Percentiles rank a stretch among this genome's conserved stretches.
Evolutionary conservation across 2,113 vertebrate species (phyloP).

Genomic region (Sylvietta virens): DNA sequence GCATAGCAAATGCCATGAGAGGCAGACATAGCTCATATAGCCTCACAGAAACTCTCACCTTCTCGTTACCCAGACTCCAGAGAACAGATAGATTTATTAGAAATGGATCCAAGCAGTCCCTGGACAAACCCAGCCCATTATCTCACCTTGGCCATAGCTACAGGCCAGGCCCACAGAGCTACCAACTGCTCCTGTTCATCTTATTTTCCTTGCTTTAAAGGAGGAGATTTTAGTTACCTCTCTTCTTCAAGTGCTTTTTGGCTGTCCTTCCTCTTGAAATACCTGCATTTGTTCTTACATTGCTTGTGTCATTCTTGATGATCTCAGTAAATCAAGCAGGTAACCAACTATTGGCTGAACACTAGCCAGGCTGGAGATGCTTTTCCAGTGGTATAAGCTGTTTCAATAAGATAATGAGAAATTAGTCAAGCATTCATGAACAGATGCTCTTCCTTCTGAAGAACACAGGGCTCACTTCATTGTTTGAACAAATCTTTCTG

Average conservation of each 20-base stretch:
- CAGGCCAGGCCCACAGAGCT: not conserved
- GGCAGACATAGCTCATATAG: not conserved
- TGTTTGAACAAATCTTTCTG: constrained; percentile 45
- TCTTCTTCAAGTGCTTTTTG: not conserved
- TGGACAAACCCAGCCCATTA: not conserved
- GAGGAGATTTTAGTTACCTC: not conserved
- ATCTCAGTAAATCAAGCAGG: constrained; percentile 43
- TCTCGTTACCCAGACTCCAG: not conserved
- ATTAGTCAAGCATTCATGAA: constrained; percentile 55
- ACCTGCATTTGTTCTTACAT: not conserved
- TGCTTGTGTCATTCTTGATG: not conserved
- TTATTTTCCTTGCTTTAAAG: not conserved
- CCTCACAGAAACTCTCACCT: not conserved
- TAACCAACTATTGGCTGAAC: constrained; percentile 15
- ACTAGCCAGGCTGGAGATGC: not conserved
- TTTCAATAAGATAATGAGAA: constrained; percentile 58
- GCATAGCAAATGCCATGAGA: not conserved
- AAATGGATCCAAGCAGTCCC: not conserved
- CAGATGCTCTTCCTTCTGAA: constrained; percentile 56
- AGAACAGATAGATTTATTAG: not conserved
- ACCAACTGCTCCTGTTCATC: not conserved
- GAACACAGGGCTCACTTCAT: constrained; percentile 19
- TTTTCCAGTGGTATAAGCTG: constrained; percentile 29
- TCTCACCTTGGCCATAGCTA: not conserved
- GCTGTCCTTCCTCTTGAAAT: not conserved